Conservation (phyloP, 2,888 invertebrate species). For the Eristalis intricaria region DNA sequence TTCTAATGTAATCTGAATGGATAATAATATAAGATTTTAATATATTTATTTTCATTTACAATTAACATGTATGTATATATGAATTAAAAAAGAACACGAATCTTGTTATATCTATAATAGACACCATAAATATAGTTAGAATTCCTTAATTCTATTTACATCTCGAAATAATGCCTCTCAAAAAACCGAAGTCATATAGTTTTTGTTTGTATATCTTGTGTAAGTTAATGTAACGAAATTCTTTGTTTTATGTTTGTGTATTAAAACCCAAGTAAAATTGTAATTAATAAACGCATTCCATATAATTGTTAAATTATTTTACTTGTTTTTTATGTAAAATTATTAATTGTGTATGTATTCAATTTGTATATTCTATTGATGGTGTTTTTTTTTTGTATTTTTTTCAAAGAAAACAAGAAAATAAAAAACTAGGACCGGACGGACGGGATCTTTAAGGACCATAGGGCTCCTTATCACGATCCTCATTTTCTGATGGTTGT, state of each 20-base stretch:
- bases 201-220: not conserved
- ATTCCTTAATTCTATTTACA: slow-evolving; percentile 51
- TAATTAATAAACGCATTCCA: not conserved
- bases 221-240: not conserved
- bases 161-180: slow-evolving; percentile 17
- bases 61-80: slow-evolving; percentile 28
- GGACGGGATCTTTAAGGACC: slow-evolving; percentile 80
- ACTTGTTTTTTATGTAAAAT: not conserved
- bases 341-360: slow-evolving; percentile 6
- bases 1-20: slow-evolving; percentile 25
- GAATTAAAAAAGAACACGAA: slow-evolving; percentile 45
- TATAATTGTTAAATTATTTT: slow-evolving; percentile 3
- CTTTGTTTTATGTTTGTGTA: not conserved
- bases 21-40: slow-evolving; percentile 37
- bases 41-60: slow-evolving; percentile 23
- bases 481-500: slow-evolving; percentile 84
- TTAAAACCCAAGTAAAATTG: not conserved
- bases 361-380: slow-evolving; percentile 23
- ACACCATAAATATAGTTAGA: slow-evolving; percentile 29
- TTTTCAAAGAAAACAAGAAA: slow-evolving; percentile 81
- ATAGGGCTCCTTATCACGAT: slow-evolving; percentile 79
- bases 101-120: slow-evolving; percentile 36
- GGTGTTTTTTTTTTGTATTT: slow-evolving; percentile 58
- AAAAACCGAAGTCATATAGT: slow-evolving; percentile 1
- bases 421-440: slow-evolving; percentile 81